Base-by-base conservation (phyloP, 53 echinoderm and acorn worm genomes). In the Astropecten irregularis region DNA sequence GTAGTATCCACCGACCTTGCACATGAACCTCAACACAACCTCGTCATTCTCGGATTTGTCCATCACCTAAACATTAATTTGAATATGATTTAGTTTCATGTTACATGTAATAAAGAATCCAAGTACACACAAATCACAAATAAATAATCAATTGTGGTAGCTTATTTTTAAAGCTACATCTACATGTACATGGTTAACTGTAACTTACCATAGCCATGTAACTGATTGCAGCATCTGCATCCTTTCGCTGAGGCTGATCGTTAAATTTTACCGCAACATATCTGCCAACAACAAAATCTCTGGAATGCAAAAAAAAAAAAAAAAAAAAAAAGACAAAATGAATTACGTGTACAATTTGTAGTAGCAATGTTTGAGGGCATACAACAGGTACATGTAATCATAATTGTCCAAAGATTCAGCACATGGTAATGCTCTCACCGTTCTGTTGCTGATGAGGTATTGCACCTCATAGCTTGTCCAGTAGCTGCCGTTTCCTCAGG, bases 121-220 rank as follows among this genome's bases (percentile, higher is more conserved):
- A n/a, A n/a, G n/a, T n/a, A n/a, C n/a, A n/a, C n/a, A n/a, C n/a
- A n/a, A n/a, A n/a, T n/a, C n/a, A n/a, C n/a, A n/a, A n/a, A n/a
- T n/a, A n/a, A n/a, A n/a, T n/a, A n/a, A n/a, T n/a, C n/a, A n/a
- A n/a, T n/a, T n/a, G n/a, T n/a, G n/a, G n/a, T n/a, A n/a, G n/a
- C n/a, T n/a, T n/a, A n/a, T n/a, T n/a, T n/a, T n/a, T n/a, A 61
- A 10, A 53, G 22, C 14, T 29, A 8, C 14, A 15, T 1, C 14
- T 21, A 11, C 5, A 31, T 7, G 15, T 15, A 53, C 16, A 15
- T 53, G 54, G 54, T 53, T 53, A 53, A 53, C 54, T 57, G 49
- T 49, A 33, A 63, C 63, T 63, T 63, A 63, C 63, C 63, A 63
- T 63, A 63, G 63, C 63, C 63, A 63, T 63, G 63, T 63, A 30